Base-by-base conservation (phyloP, 2,797 vertebrate genomes). In the Harpagifer antarcticus region DNA sequence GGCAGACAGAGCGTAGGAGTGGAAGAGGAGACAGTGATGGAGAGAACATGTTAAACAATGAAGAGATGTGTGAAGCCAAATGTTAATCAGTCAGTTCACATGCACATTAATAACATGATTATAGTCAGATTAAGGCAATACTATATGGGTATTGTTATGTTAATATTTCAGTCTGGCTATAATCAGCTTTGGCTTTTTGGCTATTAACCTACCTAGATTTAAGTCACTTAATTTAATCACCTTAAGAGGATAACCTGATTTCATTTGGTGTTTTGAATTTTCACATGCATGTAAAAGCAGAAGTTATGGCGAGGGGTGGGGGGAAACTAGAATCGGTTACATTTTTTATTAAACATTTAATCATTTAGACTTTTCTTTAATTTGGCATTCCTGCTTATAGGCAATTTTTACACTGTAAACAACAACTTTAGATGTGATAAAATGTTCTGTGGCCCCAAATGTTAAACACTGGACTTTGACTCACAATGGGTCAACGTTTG, bases 171-270 rank as follows among this genome's bases (percentile, higher is more conserved):
- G 44, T 79, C 43, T 67, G 43, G 23, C 16, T 72, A 59, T 86
- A 90, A 91, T 89, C 89, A 85, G 81, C 79, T 88, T 82, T 84
- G 62, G 17, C 9, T 76, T n/a, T 57, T 66, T 76, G 72, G 54
- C 14, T 59, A 17, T 65, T 55, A 78, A 78, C 63, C 68, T 45
- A 50, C 20, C 4, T 20, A 59, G 14, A 68, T 75, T 66, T 60
- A 12, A 74, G 10, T 53, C 37, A 55, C 43, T 83, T 78, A 47
- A 57, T 68, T 54, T 3, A 53, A 73, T 20, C 54, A 58, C 43
- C 27, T 54, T 57, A 59, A 72, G 78, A 20, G 37, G 66, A 56
- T 13, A 14, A 40, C 8, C n/a, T 57, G 11, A 3, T 61, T 67
- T 50, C 0, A 54, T 63, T 6, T 20, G 16, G 5, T 63, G 31